Base-by-base conservation (phyloP, 1,140 invertebrate genomes). In the Nylanderia fulva region DNA sequence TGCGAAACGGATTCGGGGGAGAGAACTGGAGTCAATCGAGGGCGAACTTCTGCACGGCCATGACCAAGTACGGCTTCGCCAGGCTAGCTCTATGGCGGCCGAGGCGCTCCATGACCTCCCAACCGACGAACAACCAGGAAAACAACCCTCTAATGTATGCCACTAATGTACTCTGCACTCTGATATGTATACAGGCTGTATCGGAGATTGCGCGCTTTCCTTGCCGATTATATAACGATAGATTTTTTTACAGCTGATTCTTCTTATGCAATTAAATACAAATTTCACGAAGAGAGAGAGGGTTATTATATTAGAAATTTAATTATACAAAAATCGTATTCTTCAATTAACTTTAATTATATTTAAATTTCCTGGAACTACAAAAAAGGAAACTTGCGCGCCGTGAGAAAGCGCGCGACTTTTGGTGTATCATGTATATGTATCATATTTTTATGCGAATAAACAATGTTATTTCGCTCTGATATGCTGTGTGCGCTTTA, bases 61-160 rank as follows among this genome's bases (percentile, higher is more conserved):
- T 95, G 94, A 95, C 94, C 52, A 94, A 93, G 85, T 94, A 95
- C 92, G 93, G 93, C 54, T 92, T 95, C 66, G 92, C 94, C 39
- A 91, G 94, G 60, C 75, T 93, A 61, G 92, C 93, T 18, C 77
- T 95, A 74, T 95, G 94, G 94, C 92, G 94, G n/a, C 90, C 94
- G 83, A 91, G 94, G 68, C 88, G 94, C n/a, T 94, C 94, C 69
- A 87, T 92, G 69, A 90, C 90, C 54, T 91, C 93, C 33, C 94
- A 94, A 74, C 92, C 93, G 60, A 79, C 90, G 48, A 93, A 92
- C 91, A 92, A 93, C 88, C 94, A 94, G 92, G 94, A 95, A 85
- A 95, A 94, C 93, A 95, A 95, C 89, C 94, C 94, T 80, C 91
- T 95, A 87, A 95, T 95, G 94, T 95, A 95, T 90, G 94, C 75